phyloP scores from a whole-genome alignment of 2,797 vertebrate species.

The Octomys mimax region DNA sequence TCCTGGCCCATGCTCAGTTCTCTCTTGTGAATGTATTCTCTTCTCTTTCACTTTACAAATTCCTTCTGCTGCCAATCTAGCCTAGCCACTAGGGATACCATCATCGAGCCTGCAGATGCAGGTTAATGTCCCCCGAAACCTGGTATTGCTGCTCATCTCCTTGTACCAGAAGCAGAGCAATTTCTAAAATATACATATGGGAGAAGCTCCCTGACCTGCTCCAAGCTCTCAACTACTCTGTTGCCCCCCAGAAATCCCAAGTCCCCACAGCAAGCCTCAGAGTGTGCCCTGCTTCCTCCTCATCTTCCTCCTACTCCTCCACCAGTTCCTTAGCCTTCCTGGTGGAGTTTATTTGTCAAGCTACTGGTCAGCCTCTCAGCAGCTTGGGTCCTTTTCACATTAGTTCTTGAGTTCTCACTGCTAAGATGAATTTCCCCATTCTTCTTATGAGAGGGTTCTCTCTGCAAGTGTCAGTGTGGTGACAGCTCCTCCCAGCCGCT shows the following conservation, averaged over 20 bases:
- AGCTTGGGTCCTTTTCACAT: neutral
- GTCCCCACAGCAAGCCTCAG: rapidly evolving
- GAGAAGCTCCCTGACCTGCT: neutral
- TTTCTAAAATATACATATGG: neutral
- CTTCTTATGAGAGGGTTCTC: neutral
- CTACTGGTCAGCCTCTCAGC: neutral
- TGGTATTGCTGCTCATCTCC: neutral
- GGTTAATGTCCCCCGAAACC: too few species aligned
- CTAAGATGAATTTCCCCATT: neutral
- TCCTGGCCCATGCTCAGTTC: neutral
- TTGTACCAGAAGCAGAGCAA: neutral
- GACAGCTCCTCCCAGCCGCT: neutral
- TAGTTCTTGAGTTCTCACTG: neutral
- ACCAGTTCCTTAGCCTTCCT: neutral
- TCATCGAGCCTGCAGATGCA: too few species aligned
- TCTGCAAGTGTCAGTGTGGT: neutral
- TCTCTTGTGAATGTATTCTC: neutral
- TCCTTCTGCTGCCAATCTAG: neutral
- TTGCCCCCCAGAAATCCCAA: neutral
- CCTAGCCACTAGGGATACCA: neutral
- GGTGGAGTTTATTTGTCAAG: neutral
- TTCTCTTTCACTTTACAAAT: neutral
- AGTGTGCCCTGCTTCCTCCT: rapidly evolving
- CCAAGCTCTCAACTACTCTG: neutral
- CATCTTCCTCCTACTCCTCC: rapidly evolving